Base-by-base conservation (phyloP, 92 coral and sea anemone genomes). In the Palythoa grandiflora region DNA sequence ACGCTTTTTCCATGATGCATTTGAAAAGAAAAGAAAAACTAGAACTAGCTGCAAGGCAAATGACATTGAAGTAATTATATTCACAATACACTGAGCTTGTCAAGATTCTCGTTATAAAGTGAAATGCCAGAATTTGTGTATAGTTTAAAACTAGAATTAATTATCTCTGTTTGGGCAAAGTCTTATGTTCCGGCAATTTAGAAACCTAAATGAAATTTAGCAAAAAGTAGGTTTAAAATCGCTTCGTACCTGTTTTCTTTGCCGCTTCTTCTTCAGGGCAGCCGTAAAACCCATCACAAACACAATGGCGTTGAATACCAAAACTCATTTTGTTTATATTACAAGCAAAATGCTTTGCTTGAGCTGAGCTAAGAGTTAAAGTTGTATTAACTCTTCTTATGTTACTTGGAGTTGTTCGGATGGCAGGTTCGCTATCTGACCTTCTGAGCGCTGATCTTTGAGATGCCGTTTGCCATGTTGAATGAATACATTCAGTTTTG, bases 301-400 rank as follows among this genome's bases (percentile, higher is more conserved):
- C 61, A 15, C 75, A 81, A 57, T 81, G 28, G 47, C 86, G 40
- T 13, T 48, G 75, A 28, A 81, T 65, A 19, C 86, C 86, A 39
- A 81, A 81, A 68, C 75, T 81, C 86, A 81, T 81, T 50, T 81
- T 81, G 75, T 81, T 81, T 55, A 81, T 81, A 68, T 81, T 81
- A 40, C 86, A 81, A 9, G 86, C 66, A 81, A 81, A 81, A 15
- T 71, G 39, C 40, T 81, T 81, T 55, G 86, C 86, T 15, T 19
- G 86, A 44, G 75, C 86, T n/a, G 86, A 81, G 21, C 86, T 66
- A 37, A 81, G 86, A n/a, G 86, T 81, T 63, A 47, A 35, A 3
- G 86, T 81, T 17, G 86, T 81, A 17, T 66, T 65, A 4, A 81
- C 75, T 39, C 39, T 81, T 16, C 19, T 48, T 14, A 11, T 66